phyloP scores from a whole-genome alignment of 2,113 vertebrate genomes.

The Dicrurus megarhynchus region DNA sequence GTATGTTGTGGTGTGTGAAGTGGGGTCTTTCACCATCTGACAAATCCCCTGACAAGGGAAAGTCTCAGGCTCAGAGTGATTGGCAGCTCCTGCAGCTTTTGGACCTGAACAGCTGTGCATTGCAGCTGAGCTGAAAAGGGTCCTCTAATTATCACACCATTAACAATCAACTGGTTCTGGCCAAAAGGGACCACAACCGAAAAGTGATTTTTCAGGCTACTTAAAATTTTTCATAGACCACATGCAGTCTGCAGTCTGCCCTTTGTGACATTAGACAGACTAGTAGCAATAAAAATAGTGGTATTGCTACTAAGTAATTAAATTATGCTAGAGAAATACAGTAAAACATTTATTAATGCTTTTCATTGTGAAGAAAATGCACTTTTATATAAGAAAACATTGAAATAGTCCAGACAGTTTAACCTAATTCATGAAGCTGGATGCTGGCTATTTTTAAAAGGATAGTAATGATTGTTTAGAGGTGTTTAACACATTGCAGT shows the following conservation, averaged over 20 bases:
- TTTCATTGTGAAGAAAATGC: neutral
- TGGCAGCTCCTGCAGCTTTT: constrained; percentile 36
- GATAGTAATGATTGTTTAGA: neutral
- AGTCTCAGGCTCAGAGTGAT: neutral
- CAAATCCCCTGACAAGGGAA: neutral
- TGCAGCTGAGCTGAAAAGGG: constrained; percentile 21
- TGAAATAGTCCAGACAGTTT: neutral
- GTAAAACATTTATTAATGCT: neutral
- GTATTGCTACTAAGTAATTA: neutral
- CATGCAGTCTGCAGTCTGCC: neutral
- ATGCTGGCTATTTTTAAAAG: neutral
- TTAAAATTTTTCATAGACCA: constrained; percentile 22
- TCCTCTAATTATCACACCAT: constrained; percentile 16
- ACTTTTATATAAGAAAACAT: neutral
- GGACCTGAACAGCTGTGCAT: constrained; percentile 17
- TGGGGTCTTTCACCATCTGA: neutral
- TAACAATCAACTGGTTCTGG: constrained; percentile 7
- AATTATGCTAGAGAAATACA: neutral
- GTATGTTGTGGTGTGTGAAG: neutral
- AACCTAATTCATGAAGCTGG: neutral
- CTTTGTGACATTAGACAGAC: neutral
- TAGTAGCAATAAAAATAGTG: neutral
- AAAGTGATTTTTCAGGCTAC: neutral
- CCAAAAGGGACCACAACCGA: constrained; percentile 10
- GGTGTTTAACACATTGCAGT: neutral